phyloP scores from a whole-genome alignment of 2,113 vertebrate species.

The Sterrhoptilus dennistouni region DNA sequence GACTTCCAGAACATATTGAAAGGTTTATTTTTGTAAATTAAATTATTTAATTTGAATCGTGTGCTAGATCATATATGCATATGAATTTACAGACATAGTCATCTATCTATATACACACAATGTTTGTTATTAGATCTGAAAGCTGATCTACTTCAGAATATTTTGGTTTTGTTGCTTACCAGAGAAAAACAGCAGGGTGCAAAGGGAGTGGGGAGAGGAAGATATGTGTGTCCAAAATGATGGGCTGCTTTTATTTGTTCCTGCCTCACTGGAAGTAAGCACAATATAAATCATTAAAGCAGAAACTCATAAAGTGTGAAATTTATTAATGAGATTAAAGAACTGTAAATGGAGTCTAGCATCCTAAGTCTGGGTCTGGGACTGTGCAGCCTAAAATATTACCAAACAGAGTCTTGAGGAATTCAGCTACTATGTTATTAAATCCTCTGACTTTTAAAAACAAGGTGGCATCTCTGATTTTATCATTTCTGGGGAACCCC shows the following conservation, averaged over 20 bases:
- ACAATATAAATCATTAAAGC: not conserved
- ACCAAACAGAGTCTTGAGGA: not conserved
- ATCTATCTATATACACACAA: not conserved
- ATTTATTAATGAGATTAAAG: not conserved
- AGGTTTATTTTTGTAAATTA: not conserved
- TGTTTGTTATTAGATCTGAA: not conserved
- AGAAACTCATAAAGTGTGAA: not conserved
- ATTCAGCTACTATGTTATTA: not conserved
- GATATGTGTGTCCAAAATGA: not conserved
- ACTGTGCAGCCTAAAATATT: not conserved
- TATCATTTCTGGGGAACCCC: not conserved
- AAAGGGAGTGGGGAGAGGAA: not conserved
- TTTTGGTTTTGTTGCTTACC: not conserved
- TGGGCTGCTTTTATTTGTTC: not conserved
- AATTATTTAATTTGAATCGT: not conserved
- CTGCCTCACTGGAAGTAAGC: not conserved
- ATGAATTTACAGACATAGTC: not conserved
- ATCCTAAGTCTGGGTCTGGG: not conserved
- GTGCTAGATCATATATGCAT: not conserved
- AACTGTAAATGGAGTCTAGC: rapidly evolving
- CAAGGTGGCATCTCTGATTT: not conserved
- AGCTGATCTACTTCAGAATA: not conserved
- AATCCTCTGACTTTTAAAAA: not conserved
- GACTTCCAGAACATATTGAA: not conserved
- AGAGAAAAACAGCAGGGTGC: not conserved